Percentiles rank a stretch among this genome's conserved stretches.
Conservation (phyloP, 2,113 vertebrate species). For the Carassius auratus region DNA sequence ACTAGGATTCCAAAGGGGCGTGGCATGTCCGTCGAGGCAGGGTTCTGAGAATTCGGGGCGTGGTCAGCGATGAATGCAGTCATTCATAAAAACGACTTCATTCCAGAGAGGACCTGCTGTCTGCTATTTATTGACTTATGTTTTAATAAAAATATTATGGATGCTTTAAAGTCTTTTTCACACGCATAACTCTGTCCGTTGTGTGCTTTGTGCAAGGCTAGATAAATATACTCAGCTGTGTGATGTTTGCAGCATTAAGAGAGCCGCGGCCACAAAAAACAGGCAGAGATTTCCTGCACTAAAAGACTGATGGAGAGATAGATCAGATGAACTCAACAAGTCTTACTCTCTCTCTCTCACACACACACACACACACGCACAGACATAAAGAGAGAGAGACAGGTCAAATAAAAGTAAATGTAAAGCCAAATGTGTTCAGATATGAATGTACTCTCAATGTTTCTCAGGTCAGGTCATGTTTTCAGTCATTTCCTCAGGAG, state of each 20-base stretch:
- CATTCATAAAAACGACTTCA: conserved; percentile 82
- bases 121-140: conserved; percentile 73
- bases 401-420: no score
- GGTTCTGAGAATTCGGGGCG: conserved; percentile 57
- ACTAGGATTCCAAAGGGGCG: conserved; percentile 40
- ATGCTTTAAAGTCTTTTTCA: conserved; percentile 75
- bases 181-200: conserved; percentile 63
- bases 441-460: background rate
- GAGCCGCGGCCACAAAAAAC: background rate
- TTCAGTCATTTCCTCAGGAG: background rate
- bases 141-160: conserved; percentile 68
- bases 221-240: conserved; percentile 73
- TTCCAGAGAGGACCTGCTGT: conserved; percentile 71
- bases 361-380: no score
- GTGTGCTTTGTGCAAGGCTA: conserved; percentile 70
- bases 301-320: conserved; percentile 10
- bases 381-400: no score
- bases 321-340: background rate
- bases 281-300: background rate
- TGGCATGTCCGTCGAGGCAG: background rate
- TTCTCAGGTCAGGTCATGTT: background rate
- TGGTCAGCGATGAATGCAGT: conserved; percentile 75
- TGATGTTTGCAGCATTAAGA: conserved; percentile 63
- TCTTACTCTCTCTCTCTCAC: background rate
- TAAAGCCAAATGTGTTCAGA: no score